These are phyloP conservation scores for Eupithecia vulgata DNA, from an alignment of 2,888 invertebrate genomes.

Conservation along the genomic window DNA sequence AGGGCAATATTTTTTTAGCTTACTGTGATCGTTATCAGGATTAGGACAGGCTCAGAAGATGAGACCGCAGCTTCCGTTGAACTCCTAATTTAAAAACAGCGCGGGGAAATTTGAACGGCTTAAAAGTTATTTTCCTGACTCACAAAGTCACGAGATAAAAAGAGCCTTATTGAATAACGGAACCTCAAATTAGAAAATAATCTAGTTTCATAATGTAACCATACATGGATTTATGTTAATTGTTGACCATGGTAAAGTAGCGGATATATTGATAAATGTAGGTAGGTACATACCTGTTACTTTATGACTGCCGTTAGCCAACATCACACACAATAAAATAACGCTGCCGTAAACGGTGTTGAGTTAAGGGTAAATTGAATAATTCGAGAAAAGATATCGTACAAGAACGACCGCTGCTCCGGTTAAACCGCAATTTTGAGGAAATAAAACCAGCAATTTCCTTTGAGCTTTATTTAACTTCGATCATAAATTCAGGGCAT, in stretches of 20 bases:
- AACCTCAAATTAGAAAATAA: not conserved
- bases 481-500: slow-evolving; percentile 53
- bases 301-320: not conserved
- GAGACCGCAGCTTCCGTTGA: slow-evolving; percentile 39
- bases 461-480: slow-evolving; percentile 56
- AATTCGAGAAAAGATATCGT: slow-evolving; percentile 61
- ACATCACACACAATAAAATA: slow-evolving; percentile 31
- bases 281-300: not conserved
- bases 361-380: slow-evolving; percentile 56
- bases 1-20: slow-evolving; percentile 54
- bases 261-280: not conserved
- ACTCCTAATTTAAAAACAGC: slow-evolving; percentile 41
- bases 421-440: slow-evolving; percentile 60
- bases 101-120: slow-evolving; percentile 25
- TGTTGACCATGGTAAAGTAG: not conserved
- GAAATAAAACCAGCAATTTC: slow-evolving; percentile 63
- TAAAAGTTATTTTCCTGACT: slow-evolving; percentile 28
- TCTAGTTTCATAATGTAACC: not conserved
- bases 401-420: slow-evolving; percentile 51
- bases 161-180: slow-evolving; percentile 7
- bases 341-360: slow-evolving; percentile 39
- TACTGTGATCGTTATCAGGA: slow-evolving; percentile 50
- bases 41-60: slow-evolving; percentile 47
- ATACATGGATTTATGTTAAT: not conserved
- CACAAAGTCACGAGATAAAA: slow-evolving; percentile 18